A percentile compares a stretch with the other conserved stretches of the same genome.
These are phyloP conservation scores for Anthopleura xanthogrammica DNA, from an alignment of 92 coral and sea anemone genomes.

Conservation along the genomic window DNA sequence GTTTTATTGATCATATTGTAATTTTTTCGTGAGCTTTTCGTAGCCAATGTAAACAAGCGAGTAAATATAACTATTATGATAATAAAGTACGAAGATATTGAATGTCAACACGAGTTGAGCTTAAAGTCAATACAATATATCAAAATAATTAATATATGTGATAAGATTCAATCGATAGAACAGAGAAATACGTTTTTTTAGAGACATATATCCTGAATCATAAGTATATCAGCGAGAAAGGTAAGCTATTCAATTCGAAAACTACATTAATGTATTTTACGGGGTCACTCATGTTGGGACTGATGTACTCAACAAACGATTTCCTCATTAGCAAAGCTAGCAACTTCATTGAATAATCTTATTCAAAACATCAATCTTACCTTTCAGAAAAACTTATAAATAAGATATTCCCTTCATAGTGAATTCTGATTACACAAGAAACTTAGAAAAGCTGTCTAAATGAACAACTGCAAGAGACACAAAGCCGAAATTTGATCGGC, in stretches of 20 bases:
- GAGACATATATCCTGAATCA: not conserved
- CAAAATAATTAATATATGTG: not conserved
- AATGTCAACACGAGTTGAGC: not conserved
- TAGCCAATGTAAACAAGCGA: too few relatives aligned
- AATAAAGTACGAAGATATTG: not conserved
- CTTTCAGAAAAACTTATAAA: not conserved
- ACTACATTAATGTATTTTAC: not conserved
- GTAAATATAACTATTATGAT: not conserved
- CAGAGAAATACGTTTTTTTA: not conserved
- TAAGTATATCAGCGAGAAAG: not conserved
- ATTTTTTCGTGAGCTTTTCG: not conserved
- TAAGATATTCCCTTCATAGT: not conserved
- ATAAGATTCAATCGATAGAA: not conserved
- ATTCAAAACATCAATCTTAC: not conserved
- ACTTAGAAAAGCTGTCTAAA: not conserved
- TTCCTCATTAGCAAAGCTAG: too few relatives aligned
- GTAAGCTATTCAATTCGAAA: not conserved
- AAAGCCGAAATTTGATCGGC: slow-evolving; percentile 13
- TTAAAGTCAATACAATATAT: not conserved
- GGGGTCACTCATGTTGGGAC: not conserved
- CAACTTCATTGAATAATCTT: too few relatives aligned
- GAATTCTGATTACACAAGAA: not conserved
- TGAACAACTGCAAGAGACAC: not conserved
- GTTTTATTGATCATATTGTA: too few relatives aligned
- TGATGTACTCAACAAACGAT: not conserved